phyloP scores from a whole-genome alignment of 2,797 vertebrate species.

The Propithecus deckenii region DNA sequence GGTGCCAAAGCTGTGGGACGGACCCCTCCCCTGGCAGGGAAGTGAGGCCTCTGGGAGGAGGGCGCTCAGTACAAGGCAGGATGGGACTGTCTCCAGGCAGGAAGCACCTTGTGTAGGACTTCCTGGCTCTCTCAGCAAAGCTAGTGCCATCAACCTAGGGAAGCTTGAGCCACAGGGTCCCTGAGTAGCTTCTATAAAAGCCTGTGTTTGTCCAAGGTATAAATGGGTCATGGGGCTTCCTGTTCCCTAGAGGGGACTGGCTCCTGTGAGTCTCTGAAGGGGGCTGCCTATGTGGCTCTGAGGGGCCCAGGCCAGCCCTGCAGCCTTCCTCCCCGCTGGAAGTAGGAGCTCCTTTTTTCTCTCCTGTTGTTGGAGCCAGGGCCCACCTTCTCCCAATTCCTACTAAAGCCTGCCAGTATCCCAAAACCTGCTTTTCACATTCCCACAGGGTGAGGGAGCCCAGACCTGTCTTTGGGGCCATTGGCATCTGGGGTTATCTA shows the following conservation, averaged over 20 bases:
- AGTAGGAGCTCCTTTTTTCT: not conserved
- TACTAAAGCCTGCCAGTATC: not conserved
- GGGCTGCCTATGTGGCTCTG: not conserved
- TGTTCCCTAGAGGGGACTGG: not conserved
- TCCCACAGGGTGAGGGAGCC: not conserved
- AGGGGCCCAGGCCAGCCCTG: not conserved
- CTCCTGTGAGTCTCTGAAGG: not conserved
- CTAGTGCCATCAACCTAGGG: not conserved
- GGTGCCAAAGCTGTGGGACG: not conserved
- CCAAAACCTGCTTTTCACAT: not conserved
- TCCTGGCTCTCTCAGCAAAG: not conserved
- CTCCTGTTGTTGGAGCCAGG: not conserved
- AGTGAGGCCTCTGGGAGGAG: not conserved
- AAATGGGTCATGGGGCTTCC: not conserved
- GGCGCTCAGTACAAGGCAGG: not conserved
- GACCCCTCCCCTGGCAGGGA: not conserved
- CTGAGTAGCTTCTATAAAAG: not conserved
- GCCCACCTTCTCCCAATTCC: not conserved
- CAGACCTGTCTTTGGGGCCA: not conserved
- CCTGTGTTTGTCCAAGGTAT: not conserved
- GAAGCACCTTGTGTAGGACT: not conserved
- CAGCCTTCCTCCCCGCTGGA: not conserved
- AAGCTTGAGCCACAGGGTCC: not conserved
- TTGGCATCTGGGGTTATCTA: not conserved
- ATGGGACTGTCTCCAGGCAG: not conserved